Base-by-base conservation (phyloP, 2,113 vertebrate species). In the Piaya cayana region DNA sequence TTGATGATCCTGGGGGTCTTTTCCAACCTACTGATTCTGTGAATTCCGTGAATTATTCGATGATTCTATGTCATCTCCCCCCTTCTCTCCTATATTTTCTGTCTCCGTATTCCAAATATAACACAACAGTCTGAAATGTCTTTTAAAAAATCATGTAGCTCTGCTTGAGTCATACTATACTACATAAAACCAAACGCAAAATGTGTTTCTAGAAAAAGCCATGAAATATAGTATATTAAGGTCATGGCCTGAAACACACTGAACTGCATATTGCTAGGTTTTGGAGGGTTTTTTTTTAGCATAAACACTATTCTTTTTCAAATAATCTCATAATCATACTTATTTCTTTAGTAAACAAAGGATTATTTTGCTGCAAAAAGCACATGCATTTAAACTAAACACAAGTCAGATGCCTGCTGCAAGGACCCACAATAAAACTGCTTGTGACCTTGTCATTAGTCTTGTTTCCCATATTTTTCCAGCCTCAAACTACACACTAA, bases 361-460 rank as follows among this genome's bases (percentile, higher is more conserved):
- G 88, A 94, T 88, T 96, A 91, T 80, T 97, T 92, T 89, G 74
- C 80, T 92, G 78, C 86, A 93, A 89, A 93, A 94, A 65, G 67
- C 87, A 90, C 9, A 56, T 53, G 82, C 80, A 74, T 94, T 96
- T 93, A 96, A 97, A 96, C 90, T 94, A 96, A 95, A 90, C 70
- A 84, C 84, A 94, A 97, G 59, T 89, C 2, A 6, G 82, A 90
- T 88, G 94, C 76, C 89, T 93, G 84, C 74, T 50, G 87, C 45
- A 65, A 88, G 82, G 91, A 94, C 91, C 64, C 74, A 85, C 94
- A 95, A 89, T 75, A 90, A 95, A 95, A 93, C 91, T 94, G 89
- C 93, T 92, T 70, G 55, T 95, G 94, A 97, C 96, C 96, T 96
- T 96, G 94, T 93, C 97, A 97, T 97, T 97, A 96, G 77, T 94